Percentiles rank a stretch among this genome's conserved stretches.
Conservation (phyloP, 2,797 vertebrate genomes). For the Zonotrichia albicollis region DNA sequence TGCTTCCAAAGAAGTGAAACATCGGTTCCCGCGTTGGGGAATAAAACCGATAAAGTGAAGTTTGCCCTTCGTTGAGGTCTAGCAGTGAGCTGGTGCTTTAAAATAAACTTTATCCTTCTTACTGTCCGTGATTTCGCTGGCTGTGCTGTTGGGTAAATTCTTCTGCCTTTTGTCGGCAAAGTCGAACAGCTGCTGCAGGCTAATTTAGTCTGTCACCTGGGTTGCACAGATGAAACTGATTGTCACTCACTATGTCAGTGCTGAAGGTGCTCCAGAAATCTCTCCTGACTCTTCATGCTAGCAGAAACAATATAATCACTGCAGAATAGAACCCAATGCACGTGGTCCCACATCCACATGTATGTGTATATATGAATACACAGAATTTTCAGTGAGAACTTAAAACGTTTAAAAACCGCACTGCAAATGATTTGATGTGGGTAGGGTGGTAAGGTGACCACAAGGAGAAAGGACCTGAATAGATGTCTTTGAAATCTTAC, state of each 20-base stretch:
- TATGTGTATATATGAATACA: neutral
- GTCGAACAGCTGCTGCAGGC: neutral
- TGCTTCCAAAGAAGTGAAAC: neutral
- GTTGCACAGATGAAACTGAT: neutral
- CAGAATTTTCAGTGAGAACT: neutral
- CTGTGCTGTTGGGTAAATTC: neutral
- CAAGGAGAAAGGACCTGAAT: neutral
- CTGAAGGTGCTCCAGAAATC: neutral
- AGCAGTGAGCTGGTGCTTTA: neutral
- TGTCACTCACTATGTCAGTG: fast-evolving
- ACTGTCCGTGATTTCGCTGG: fast-evolving
- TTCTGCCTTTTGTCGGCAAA: neutral
- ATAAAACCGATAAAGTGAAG: neutral
- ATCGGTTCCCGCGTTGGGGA: neutral
- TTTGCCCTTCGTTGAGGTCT: neutral
- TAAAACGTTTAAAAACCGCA: fast-evolving
- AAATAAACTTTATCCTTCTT: neutral
- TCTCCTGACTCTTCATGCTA: neutral
- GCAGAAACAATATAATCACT: neutral
- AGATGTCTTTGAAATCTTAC: neutral
- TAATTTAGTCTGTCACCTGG: too few relatives aligned
- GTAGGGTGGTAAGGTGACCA: neutral
- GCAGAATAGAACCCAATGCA: fast-evolving
- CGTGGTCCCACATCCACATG: fast-evolving
- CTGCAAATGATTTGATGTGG: neutral